phyloP scores from a whole-genome alignment of 2,888 invertebrate genomes.

The Cheilosia scutellata region DNA sequence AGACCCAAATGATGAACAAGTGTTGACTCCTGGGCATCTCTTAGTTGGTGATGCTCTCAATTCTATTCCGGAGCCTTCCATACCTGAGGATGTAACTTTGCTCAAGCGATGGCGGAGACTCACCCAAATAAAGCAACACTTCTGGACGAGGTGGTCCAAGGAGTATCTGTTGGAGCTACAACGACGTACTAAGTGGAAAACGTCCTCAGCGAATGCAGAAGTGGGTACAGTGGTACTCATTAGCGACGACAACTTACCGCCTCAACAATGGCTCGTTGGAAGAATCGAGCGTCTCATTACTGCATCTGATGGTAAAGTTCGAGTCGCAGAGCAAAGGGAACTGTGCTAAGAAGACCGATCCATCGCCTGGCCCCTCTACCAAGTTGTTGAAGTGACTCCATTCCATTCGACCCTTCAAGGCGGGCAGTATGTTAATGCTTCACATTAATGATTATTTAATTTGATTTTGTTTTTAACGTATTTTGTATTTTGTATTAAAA shows the following conservation, averaged over 20 bases:
- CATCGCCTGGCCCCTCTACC: slow-evolving; percentile 5
- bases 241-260: slow-evolving; percentile 33
- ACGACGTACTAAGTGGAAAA: slow-evolving; percentile 43
- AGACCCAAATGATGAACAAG: too few relatives aligned
- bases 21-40: too few relatives aligned
- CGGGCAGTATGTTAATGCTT: too few relatives aligned
- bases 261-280: slow-evolving; percentile 32
- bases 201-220: neutral
- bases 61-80: neutral
- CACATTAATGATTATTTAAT: too few relatives aligned
- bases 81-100: neutral
- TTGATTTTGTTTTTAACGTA: too few relatives aligned
- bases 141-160: slow-evolving; percentile 24
- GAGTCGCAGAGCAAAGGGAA: neutral
- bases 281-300: slow-evolving; percentile 11
- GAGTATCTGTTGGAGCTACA: slow-evolving; percentile 19
- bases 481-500: too few relatives aligned
- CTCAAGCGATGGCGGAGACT: neutral
- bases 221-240: slow-evolving; percentile 12
- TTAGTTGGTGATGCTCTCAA: too few relatives aligned
- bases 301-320: neutral
- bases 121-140: neutral
- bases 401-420: too few relatives aligned
- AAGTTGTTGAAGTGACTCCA: neutral
- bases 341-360: slow-evolving; percentile 2